Evolutionary conservation across 92 coral and sea anemone species (phyloP), one percentile per base, ranked within the genome.

Genomic region (Blastomussa wellsi): DNA sequence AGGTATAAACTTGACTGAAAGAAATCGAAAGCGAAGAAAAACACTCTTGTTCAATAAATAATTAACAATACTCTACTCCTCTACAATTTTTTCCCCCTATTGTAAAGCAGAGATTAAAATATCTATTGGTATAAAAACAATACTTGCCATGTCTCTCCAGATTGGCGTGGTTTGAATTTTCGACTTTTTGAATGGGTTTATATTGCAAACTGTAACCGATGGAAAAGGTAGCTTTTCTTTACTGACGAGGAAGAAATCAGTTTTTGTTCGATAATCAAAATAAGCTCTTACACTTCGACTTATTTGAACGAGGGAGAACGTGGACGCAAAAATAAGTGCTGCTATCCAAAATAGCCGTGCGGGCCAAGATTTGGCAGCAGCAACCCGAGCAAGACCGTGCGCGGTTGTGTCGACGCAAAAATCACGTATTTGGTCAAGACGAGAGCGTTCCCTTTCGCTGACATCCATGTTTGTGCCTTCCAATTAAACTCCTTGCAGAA

Each of bases 151-250:
- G 38, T 8, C 12, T 28, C 29, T 14, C 83, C 72, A 79, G 16
- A 41, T 14, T 0, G 74, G 16, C 1, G 83, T 59, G 41, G 64
- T 64, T 16, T 38, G 15, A 13, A 79, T 15, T 39, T 26, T 32
- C 1, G 83, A 62, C 48, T 3, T 55, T 33, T 64, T 79, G 26
- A 79, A 11, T 6, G 83, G 83, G 60, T 79, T 79, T 10, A 79
- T 15, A 65, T 79, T 79, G 59, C 74, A 79, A 79, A 79, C 73
- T 1, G 83, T 79, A 15, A 79, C 83, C 8, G 73, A 57, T 3
- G 83, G 83, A 26, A 79, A 79, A 64, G 19, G 13, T 0, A 79
- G 73, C n/a, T 42, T 17, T 79, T 79, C 83, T 28, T 39, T 64
- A 39, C 4, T 64, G 52, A 41, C 60, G 26, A 79, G 16, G 13